These are phyloP conservation scores for Callipepla squamata DNA, from an alignment of 2,113 vertebrate species.

Conservation along the genomic window DNA sequence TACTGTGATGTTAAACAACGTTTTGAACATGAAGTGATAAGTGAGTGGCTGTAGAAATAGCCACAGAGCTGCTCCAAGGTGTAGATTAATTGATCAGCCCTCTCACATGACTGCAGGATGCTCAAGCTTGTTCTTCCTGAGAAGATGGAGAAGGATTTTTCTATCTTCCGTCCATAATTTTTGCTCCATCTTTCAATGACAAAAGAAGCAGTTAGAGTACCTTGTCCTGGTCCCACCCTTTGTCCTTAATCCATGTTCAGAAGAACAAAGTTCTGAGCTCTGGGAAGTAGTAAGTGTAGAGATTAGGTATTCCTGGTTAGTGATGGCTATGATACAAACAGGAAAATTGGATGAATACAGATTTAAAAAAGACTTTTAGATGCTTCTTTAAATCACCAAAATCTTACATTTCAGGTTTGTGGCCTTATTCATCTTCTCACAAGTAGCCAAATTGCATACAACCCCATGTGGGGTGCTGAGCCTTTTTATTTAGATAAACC, in stretches of 20 bases:
- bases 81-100: neutral
- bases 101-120: neutral
- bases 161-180: neutral
- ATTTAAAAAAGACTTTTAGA: neutral
- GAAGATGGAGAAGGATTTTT: neutral
- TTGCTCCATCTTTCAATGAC: neutral
- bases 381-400: neutral
- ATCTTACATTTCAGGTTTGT: neutral
- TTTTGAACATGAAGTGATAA: neutral
- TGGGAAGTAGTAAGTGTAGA: neutral
- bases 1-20: neutral
- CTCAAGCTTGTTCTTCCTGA: neutral
- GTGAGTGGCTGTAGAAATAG: neutral
- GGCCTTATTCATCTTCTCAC: neutral
- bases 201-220: neutral
- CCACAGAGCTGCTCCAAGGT: neutral
- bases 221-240: neutral
- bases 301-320: neutral
- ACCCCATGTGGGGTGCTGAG: neutral
- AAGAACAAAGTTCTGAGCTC: neutral
- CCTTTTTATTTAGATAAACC: conserved; percentile 16
- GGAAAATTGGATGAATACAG: neutral
- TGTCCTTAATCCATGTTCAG: neutral
- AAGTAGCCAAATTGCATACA: neutral
- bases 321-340: neutral